A percentile compares a stretch with the other conserved stretches of the same genome.
Conservation (phyloP, 2,113 vertebrate species). For the Taurulus bubalis region DNA sequence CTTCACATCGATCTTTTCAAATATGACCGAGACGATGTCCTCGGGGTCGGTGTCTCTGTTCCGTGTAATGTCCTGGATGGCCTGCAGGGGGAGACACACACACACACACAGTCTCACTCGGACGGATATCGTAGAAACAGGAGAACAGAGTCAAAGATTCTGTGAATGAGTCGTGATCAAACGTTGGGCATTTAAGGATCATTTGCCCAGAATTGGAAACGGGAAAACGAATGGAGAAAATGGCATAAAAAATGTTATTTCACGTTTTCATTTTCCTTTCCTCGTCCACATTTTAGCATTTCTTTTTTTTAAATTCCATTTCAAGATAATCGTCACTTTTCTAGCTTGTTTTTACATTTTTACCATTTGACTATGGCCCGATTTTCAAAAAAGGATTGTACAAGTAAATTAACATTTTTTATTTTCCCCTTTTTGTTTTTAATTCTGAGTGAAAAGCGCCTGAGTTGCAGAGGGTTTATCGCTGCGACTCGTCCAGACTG, state of each 20-base stretch:
- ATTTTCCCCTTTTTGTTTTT: not conserved
- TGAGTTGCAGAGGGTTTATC: not conserved
- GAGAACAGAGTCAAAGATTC: not conserved
- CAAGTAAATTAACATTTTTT: not conserved
- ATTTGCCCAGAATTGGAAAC: not conserved
- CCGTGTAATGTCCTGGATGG: constrained; percentile 83
- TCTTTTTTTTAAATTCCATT: not conserved
- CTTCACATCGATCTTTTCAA: constrained; percentile 79
- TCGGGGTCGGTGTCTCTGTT: constrained; percentile 79
- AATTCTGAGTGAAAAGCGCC: not conserved
- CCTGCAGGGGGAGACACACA: constrained; percentile 67
- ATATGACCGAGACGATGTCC: constrained; percentile 80
- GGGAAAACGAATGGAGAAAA: too few relatives aligned
- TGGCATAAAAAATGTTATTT: not conserved
- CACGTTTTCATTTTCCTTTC: not conserved
- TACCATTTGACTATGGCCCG: not conserved
- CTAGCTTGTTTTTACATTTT: not conserved
- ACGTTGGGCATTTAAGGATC: not conserved
- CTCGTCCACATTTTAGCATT: not conserved
- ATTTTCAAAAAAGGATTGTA: not conserved
- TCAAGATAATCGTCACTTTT: not conserved
- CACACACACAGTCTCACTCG: not conserved
- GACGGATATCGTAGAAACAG: not conserved
- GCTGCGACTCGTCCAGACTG: not conserved
- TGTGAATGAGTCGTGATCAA: not conserved